Percentiles rank a stretch among this genome's conserved stretches.
Conservation (phyloP, 1,140 invertebrate genomes). For the Diachasmimorpha longicaudata region DNA sequence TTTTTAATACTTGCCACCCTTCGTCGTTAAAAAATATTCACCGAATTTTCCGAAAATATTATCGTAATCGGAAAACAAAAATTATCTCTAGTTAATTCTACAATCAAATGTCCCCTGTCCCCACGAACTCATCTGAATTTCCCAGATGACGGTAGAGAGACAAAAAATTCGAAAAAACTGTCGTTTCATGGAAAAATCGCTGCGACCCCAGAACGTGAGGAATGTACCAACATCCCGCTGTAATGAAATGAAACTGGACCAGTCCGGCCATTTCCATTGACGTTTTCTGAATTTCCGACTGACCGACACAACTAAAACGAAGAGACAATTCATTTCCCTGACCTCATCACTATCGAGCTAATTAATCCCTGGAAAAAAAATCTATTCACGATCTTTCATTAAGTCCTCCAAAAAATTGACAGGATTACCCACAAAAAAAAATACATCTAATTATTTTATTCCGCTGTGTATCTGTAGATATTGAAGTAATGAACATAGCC, state of each 20-base stretch:
- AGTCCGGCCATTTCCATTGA: neutral
- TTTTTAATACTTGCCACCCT: too few species aligned
- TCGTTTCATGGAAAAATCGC: neutral
- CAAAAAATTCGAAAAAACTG: neutral
- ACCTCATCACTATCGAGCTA: neutral
- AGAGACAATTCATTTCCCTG: neutral
- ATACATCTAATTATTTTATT: slow-evolving; percentile 10
- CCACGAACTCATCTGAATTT: neutral
- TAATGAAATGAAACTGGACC: neutral
- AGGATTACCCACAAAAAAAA: slow-evolving; percentile 7
- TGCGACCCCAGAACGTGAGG: neutral
- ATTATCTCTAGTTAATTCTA: too few species aligned
- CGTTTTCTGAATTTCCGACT: neutral
- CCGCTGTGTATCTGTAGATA: neutral
- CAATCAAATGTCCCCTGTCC: too few species aligned
- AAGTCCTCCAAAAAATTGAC: neutral
- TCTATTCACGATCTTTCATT: neutral
- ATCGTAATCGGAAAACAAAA: too few species aligned
- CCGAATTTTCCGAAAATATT: too few species aligned
- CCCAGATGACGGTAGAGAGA: too few species aligned
- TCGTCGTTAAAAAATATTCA: too few species aligned
- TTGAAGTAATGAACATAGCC: slow-evolving; percentile 40
- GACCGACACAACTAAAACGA: neutral
- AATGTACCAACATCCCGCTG: neutral
- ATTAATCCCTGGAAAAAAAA: neutral